Evolutionary conservation across 2,113 vertebrate genomes (phyloP).

Genomic region (Phalacrocorax carbo): DNA sequence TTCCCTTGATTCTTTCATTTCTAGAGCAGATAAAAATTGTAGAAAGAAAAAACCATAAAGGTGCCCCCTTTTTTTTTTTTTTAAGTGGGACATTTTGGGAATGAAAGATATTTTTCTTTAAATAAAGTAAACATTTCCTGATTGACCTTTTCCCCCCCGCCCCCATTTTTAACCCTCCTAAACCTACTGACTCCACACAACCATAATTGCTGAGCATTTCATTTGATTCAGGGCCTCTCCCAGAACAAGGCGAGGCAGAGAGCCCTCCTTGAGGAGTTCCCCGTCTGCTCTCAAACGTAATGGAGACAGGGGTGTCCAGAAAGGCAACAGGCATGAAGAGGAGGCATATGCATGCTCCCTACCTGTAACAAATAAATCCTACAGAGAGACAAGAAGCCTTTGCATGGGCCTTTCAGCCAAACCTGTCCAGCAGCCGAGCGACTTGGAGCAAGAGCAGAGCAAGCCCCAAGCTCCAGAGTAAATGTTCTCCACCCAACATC

Average conservation of each 20-base stretch:
- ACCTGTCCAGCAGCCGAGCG: background rate
- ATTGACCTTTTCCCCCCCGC: rapidly evolving
- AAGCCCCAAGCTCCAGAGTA: background rate
- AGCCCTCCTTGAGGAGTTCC: background rate
- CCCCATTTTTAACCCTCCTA: background rate
- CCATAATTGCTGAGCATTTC: background rate
- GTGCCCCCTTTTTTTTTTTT: background rate
- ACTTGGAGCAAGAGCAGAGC: background rate
- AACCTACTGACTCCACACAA: background rate
- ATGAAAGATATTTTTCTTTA: background rate
- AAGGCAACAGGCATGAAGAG: background rate
- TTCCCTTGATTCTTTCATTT: background rate
- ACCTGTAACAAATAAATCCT: background rate
- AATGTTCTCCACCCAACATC: background rate
- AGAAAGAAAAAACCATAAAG: background rate
- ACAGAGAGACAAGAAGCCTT: background rate
- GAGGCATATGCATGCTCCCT: background rate
- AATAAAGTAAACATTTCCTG: background rate
- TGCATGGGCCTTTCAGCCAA: background rate
- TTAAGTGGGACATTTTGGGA: background rate
- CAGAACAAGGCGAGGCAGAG: background rate
- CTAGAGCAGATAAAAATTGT: background rate
- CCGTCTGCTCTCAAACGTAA: background rate
- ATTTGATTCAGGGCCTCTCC: background rate
- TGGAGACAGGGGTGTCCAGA: background rate